phyloP scores from a whole-genome alignment of 2,797 vertebrate genomes.

The Micropoecilia bifurca region DNA sequence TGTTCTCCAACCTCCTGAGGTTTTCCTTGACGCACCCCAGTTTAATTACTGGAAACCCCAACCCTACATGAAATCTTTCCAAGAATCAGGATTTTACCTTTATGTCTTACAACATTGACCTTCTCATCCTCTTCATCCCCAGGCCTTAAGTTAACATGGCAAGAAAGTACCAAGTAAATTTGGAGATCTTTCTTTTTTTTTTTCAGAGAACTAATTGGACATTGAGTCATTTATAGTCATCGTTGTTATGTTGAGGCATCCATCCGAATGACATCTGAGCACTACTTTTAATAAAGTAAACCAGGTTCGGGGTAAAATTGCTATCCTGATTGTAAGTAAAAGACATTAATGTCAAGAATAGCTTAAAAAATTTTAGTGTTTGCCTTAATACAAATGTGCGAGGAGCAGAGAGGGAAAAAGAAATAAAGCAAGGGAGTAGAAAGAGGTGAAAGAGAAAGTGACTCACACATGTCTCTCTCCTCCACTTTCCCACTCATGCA shows the following conservation, averaged over 20 bases:
- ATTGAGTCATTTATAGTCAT: too few species aligned
- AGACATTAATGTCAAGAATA: not conserved
- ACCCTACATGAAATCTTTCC: not conserved
- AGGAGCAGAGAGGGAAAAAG: not conserved
- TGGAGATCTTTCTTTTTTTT: not conserved
- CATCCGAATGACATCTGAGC: not conserved
- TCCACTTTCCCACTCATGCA: constrained; percentile 41
- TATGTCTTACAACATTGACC: not conserved
- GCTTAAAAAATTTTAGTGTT: not conserved
- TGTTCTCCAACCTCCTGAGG: too few species aligned
- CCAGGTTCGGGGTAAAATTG: not conserved
- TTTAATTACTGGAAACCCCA: not conserved
- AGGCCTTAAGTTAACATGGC: not conserved
- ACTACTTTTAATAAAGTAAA: not conserved
- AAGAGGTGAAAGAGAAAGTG: constrained; percentile 20
- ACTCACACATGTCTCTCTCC: constrained; percentile 34
- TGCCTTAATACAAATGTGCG: not conserved
- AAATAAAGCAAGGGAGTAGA: constrained; percentile 13
- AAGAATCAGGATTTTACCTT: not conserved
- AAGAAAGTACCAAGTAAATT: not conserved
- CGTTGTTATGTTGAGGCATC: not conserved
- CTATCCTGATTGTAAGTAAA: not conserved
- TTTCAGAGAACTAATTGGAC: not conserved
- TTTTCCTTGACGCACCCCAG: not conserved
- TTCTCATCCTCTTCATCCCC: not conserved